A percentile compares a stretch with the other conserved stretches of the same genome.
Evolutionary conservation across 2,113 vertebrate genomes (phyloP).

Genomic region (Sceloporus undulatus): DNA sequence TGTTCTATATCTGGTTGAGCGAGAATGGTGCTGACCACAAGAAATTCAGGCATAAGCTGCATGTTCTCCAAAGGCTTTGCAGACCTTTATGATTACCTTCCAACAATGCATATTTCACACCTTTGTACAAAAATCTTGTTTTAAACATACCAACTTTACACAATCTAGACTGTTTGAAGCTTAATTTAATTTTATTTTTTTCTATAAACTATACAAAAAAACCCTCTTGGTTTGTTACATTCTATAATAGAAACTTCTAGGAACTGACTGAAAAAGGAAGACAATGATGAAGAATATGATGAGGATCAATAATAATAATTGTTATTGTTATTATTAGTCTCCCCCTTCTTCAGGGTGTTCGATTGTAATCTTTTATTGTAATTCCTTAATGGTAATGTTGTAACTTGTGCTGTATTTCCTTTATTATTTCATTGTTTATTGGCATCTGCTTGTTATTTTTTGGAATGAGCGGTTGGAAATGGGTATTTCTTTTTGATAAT

Average conservation of each 20-base stretch:
- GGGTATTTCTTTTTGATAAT: no score
- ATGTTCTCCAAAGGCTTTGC: background rate
- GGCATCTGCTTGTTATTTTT: no score
- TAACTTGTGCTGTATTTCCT: no score
- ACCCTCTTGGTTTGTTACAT: background rate
- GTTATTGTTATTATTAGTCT: no score
- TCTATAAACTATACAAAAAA: background rate
- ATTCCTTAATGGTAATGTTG: no score
- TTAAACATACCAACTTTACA: background rate
- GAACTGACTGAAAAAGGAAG: conserved; percentile 71
- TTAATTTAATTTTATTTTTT: background rate
- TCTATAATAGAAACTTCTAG: conserved; percentile 64
- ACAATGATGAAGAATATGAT: conserved; percentile 57
- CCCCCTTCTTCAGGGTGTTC: no score
- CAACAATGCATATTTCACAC: background rate
- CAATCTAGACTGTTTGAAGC: background rate
- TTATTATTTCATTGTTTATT: no score
- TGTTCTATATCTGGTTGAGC: background rate
- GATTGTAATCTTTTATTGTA: no score
- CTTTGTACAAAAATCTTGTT: background rate
- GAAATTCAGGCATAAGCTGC: background rate
- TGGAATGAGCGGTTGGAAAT: no score
- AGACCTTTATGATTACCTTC: background rate
- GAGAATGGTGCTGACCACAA: background rate
- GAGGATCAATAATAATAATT: conserved; percentile 45